Evolutionary conservation across 2,888 invertebrate genomes (phyloP), one percentile per base, ranked within the genome.

Genomic region (Hydropsyche betteni): DNA sequence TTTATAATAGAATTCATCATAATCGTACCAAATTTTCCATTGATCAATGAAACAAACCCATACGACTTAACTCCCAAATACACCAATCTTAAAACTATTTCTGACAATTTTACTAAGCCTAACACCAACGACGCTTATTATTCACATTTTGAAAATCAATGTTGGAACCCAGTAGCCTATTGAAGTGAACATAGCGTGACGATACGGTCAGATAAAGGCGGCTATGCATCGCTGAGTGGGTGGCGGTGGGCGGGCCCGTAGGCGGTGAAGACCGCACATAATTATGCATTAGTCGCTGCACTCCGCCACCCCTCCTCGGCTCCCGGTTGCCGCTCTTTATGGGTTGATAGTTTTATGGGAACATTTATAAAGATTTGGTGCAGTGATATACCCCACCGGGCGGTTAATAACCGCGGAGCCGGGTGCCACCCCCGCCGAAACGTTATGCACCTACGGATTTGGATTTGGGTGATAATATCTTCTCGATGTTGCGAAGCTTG

Each of bases 281-380:
- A 78, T 78, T 78, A 78, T 78, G 78, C 78, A 76, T 78, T 78
- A 78, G 70, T 58, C 44, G 69, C 69, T 61, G 34, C 74, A 38
- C 68, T 68, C 16, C 24, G 5, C 69, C 4, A 50, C 52, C 50
- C 52, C 44, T 16, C 44, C 44, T 16, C 8, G n/a, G 38, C 14
- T 33, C 10, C 68, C 38, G 24, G 24, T 7, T 61, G 53, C 64
- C 76, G 61, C 74, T 78, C 76, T 78, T 76, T 74, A 76, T 75
- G 76, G 74, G 78, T 74, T 78, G 76, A 78, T 78, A 78, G 78
- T 78, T 78, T 78, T 78, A 78, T 78, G 78, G 75, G 69, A 75
- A 75, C 78, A 78, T 78, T 78, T 78, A 78, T 76, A 78, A 78
- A 78, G 78, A 78, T 78, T 78, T 78, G 75, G 78, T 55, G 78